Conservation (phyloP, 2,113 vertebrate genomes). For the Stegostoma tigrinum region DNA sequence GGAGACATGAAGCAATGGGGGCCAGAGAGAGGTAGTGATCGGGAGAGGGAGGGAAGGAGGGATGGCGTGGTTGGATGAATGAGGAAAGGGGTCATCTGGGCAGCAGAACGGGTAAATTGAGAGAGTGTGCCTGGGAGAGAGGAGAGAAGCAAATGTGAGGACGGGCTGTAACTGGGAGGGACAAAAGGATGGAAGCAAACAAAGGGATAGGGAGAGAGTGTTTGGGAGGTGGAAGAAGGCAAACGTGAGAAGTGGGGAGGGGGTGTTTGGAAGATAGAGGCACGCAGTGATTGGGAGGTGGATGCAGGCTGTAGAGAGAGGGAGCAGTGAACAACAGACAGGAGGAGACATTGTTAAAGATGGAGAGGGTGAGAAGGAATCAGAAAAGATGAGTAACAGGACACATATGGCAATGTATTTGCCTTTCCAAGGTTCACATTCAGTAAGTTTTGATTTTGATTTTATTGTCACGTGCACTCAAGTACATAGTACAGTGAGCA, state of each 20-base stretch:
- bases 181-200: background rate
- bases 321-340: background rate
- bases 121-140: background rate
- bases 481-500: too few relatives aligned
- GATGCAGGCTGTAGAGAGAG: background rate
- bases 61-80: background rate
- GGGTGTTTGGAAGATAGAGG: background rate
- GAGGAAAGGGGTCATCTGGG: background rate
- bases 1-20: background rate
- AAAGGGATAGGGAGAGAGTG: background rate
- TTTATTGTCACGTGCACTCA: too few relatives aligned
- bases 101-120: background rate
- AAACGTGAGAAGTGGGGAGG: background rate
- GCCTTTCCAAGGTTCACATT: background rate
- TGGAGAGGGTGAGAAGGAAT: background rate
- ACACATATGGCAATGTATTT: background rate
- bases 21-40: background rate
- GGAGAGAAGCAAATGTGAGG: background rate
- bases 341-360: background rate
- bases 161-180: background rate
- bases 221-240: background rate
- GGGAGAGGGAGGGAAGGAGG: background rate
- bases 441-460: background rate
- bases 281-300: too few relatives aligned
- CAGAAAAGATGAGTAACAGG: background rate